phyloP scores from a whole-genome alignment of 2,113 vertebrate species.

The Cathartes aura region DNA sequence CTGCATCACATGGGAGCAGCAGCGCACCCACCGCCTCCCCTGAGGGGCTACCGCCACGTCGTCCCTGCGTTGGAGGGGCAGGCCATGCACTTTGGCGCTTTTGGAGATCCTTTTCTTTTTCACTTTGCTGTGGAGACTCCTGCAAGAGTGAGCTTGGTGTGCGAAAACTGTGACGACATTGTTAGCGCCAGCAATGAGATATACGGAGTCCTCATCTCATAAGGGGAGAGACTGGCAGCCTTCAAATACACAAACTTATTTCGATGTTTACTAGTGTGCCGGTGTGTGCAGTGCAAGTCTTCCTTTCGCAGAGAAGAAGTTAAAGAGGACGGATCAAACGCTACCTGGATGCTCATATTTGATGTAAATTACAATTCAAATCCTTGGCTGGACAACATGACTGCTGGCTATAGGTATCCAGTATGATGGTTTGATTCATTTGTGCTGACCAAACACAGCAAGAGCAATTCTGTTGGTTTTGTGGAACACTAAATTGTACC shows the following conservation, averaged over 20 bases:
- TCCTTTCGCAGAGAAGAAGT: background rate
- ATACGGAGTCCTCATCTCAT: fast-evolving
- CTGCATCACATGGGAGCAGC: background rate
- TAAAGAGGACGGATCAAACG: background rate
- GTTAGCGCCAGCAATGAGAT: background rate
- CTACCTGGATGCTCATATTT: background rate
- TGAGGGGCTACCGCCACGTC: fast-evolving
- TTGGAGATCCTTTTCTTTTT: background rate
- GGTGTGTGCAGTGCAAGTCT: background rate
- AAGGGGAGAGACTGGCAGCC: background rate
- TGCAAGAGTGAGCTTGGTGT: background rate
- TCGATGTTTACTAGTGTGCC: background rate
- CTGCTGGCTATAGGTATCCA: background rate
- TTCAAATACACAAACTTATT: background rate
- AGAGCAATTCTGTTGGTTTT: background rate
- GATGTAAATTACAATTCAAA: background rate
- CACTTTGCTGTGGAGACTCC: fast-evolving
- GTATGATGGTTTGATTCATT: background rate
- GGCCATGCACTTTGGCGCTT: fast-evolving
- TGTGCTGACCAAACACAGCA: background rate
- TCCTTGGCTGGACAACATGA: background rate
- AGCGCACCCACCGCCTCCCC: background rate
- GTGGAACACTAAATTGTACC: background rate
- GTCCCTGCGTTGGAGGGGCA: fast-evolving
- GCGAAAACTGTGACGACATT: background rate